Evolutionary conservation across 2,888 invertebrate species (phyloP).

Genomic region (Drosophila meridionalis): DNA sequence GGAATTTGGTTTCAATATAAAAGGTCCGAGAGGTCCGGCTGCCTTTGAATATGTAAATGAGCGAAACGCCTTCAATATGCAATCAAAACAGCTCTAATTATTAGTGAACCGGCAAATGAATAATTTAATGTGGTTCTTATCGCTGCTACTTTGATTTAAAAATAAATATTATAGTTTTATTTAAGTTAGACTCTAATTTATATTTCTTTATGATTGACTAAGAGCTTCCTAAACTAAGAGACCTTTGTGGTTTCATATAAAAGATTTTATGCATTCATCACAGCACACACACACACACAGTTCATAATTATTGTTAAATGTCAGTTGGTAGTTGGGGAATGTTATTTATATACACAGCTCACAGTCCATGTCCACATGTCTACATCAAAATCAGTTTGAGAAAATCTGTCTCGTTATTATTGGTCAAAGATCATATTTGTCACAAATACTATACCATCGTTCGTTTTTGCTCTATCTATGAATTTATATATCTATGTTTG

Average conservation of each 20-base stretch:
- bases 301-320: slow-evolving; percentile 23
- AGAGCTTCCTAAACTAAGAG: not conserved
- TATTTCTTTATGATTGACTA: not conserved
- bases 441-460: slow-evolving; percentile 15
- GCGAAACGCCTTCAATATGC: not conserved
- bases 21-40: not conserved
- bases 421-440: slow-evolving; percentile 5
- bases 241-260: not conserved
- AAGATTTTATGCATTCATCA: not conserved
- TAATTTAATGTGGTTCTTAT: slow-evolving; percentile 2
- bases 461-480: slow-evolving; percentile 5
- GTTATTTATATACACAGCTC: slow-evolving; percentile 2
- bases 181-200: not conserved
- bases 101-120: not conserved
- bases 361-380: slow-evolving; percentile 6
- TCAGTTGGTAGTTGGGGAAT: slow-evolving; percentile 19
- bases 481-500: slow-evolving; percentile 36
- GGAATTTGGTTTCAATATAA: slow-evolving; percentile 8
- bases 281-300: not conserved
- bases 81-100: slow-evolving; percentile 3
- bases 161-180: not conserved
- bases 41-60: slow-evolving; percentile 37
- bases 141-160: not conserved
- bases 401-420: slow-evolving; percentile 1
- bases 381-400: slow-evolving; percentile 13